Percentiles rank a stretch among this genome's conserved stretches.
Conservation (phyloP, 2,888 invertebrate species). For the Megastigmus dorsalis region DNA sequence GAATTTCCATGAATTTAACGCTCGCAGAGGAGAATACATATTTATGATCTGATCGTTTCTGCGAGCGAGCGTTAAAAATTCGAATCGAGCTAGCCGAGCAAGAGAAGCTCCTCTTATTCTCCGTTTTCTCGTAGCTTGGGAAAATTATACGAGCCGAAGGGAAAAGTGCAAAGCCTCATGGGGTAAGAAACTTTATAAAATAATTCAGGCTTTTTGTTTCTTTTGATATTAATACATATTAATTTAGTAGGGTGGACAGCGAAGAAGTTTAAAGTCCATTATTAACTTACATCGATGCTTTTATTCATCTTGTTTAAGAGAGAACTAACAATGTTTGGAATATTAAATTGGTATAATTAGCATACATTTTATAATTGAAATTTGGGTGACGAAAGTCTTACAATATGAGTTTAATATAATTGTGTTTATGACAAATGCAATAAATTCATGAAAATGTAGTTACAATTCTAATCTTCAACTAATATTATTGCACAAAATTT, state of each 20-base stretch:
- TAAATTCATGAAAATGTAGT: too few species aligned
- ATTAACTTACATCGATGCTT: too few species aligned
- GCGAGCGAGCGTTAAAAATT: slow-evolving; percentile 59
- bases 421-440: too few species aligned
- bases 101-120: slow-evolving; percentile 52
- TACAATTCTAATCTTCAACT: too few species aligned
- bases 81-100: slow-evolving; percentile 60
- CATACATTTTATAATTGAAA: too few species aligned
- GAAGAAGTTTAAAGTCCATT: not conserved
- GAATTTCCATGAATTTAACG: slow-evolving; percentile 73
- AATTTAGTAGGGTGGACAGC: not conserved
- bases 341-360: too few species aligned
- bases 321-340: too few species aligned
- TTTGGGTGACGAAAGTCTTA: too few species aligned
- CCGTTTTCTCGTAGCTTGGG: not conserved
- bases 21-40: slow-evolving; percentile 69
- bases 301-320: too few species aligned
- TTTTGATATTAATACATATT: not conserved
- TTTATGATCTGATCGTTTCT: slow-evolving; percentile 71
- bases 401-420: too few species aligned
- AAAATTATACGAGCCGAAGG: not conserved
- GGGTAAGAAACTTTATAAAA: slow-evolving; percentile 7
- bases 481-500: too few species aligned
- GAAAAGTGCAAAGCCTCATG: slow-evolving; percentile 12
- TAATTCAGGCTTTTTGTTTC: not conserved